Conservation (phyloP, 2,888 invertebrate species). For the Hypsopygia costalis region DNA sequence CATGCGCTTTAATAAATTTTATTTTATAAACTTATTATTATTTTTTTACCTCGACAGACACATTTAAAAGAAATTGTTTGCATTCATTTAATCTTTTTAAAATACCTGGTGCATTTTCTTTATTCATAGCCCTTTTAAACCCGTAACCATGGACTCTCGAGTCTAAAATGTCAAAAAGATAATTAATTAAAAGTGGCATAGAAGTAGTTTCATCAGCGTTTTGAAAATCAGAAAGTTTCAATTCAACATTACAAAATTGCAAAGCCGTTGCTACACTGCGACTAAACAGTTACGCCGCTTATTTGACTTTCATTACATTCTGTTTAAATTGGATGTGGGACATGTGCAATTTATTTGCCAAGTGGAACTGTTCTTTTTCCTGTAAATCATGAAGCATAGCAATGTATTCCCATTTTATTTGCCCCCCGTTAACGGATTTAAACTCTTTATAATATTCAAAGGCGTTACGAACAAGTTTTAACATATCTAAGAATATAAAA, state of each 20-base stretch:
- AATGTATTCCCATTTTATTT: background rate
- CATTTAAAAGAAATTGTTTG: no score
- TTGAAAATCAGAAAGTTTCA: conserved; percentile 1
- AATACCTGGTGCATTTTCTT: background rate
- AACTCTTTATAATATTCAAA: conserved; percentile 10
- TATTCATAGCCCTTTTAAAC: background rate
- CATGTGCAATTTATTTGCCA: conserved; percentile 9
- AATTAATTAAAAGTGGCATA: conserved; percentile 3
- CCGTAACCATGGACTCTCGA: conserved; percentile 5
- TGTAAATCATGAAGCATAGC: conserved; percentile 9
- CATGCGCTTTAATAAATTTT: no score
- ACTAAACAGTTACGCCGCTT: conserved; percentile 17
- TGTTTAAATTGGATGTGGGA: conserved; percentile 13
- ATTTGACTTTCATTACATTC: conserved; percentile 17
- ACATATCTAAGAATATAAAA: conserved; percentile 15
- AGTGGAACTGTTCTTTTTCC: conserved; percentile 9
- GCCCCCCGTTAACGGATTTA: conserved; percentile 4
- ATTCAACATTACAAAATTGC: background rate
- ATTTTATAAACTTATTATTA: no score
- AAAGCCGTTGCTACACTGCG: conserved; percentile 10
- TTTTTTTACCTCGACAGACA: no score
- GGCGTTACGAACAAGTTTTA: conserved; percentile 16
- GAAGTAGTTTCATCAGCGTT: conserved; percentile 2
- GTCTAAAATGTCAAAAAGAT: conserved; percentile 13
- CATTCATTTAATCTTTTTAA: no score